Evolutionary conservation across 53 echinoderm and acorn worm species (phyloP).

Genomic region (Patiria pectinifera): DNA sequence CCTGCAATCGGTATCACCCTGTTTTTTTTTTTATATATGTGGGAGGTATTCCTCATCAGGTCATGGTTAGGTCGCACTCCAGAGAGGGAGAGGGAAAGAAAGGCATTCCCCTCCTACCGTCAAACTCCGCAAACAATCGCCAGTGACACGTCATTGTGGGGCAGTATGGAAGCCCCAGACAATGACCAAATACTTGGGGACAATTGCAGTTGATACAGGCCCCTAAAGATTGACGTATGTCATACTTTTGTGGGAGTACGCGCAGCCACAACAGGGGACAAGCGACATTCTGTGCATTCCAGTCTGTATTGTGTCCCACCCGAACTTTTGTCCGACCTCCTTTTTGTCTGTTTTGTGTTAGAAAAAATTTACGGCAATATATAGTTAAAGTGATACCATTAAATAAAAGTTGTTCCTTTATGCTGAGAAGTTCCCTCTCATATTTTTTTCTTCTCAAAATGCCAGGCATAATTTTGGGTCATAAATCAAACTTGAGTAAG

Average conservation of each 20-base stretch:
- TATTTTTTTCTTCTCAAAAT: neutral
- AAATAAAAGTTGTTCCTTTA: neutral
- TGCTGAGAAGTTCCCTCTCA: neutral
- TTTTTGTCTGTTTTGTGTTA: neutral
- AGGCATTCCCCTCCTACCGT: neutral
- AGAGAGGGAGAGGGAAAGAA: neutral
- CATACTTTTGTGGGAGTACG: neutral
- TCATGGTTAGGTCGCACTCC: conserved; percentile 32
- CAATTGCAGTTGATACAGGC: conserved; percentile 21
- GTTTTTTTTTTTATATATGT: neutral
- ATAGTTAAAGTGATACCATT: neutral
- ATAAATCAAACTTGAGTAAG: neutral
- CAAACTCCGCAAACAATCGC: neutral
- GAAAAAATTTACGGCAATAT: neutral
- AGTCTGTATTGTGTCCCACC: conserved; percentile 15
- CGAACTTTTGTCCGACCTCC: neutral
- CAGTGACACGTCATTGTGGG: neutral
- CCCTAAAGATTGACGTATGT: conserved; percentile 9
- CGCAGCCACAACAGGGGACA: neutral
- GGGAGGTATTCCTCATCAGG: neutral
- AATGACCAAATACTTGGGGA: conserved; percentile 18
- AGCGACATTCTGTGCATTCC: conserved; percentile 22
- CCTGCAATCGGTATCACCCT: neutral
- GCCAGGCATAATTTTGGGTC: neutral
- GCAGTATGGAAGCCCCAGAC: neutral